Base-by-base conservation (phyloP, 2,113 vertebrate genomes). In the Spea multiplicata region DNA sequence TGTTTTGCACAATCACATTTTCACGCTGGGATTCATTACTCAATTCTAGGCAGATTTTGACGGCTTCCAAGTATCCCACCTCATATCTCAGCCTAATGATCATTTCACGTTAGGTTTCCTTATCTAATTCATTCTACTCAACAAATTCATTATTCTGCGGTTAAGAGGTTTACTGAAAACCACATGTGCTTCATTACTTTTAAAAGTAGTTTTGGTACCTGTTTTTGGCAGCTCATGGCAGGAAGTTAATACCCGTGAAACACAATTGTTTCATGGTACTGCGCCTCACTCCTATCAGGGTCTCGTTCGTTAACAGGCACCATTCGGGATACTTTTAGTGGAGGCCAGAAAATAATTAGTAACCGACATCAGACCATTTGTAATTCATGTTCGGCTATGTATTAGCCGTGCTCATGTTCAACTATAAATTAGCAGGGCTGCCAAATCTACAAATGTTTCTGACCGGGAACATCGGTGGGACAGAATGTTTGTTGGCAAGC, bases 111-210 rank as follows among this genome's bases (percentile, higher is more conserved):
- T 46, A 70, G 57, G 59, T 47, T 71, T 59, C 66, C 53, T 70
- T 77, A 69, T 77, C 53, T 77, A 61, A 77, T 77, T 77, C 53
- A 70, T 70, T 77, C 67, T 50, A n/a, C 66, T 70, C 55, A 44
- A 70, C 66, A 76, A 76, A 76, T 77, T 77, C 66, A 70, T 70
- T 71, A 70, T 9, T 50, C 14, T 62, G 55, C 30, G 55, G 66
- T 70, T 49, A 47, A 68, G 44, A 12, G 46, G 75, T 45, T 76
- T 69, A 70, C 16, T 59, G 17, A 49, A 76, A 69, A 62, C 66
- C 75, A 59, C 67, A 70, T 77, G 75, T 71, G 66, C 46, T 52
- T 8, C 52, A 30, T 50, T 59, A 10, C 75, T 44, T 48, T 17
- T 2, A 16, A 61, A 62, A 50, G 16, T 17, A 14, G 3, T 77